Evolutionary conservation across 2,113 vertebrate species (phyloP).

Genomic region (Trematocara zebra): DNA sequence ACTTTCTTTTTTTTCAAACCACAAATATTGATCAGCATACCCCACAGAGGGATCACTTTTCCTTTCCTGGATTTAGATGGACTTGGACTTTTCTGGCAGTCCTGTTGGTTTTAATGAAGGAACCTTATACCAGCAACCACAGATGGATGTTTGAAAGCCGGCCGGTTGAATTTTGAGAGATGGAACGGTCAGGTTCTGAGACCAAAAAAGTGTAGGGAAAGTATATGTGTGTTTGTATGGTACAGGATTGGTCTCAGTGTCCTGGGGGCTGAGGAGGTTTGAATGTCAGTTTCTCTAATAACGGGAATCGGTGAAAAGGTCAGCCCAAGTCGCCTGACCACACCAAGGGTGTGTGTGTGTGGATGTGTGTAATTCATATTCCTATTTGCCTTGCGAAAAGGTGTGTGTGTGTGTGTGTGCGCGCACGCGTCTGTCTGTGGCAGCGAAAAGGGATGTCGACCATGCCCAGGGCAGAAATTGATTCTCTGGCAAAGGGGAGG

Average conservation of each 20-base stretch:
- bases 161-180: not conserved
- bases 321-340: slow-evolving; percentile 69
- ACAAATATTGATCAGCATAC: not conserved
- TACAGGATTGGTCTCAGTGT: slow-evolving; percentile 48
- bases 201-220: not conserved
- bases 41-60: not conserved
- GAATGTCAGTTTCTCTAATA: slow-evolving; percentile 81
- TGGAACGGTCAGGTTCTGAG: not conserved
- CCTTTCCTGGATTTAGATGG: not conserved
- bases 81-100: not conserved
- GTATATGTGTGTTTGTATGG: not conserved
- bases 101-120: not conserved
- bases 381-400: slow-evolving; percentile 23
- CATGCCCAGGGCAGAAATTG: slow-evolving; percentile 70
- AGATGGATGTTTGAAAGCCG: not conserved
- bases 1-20: not conserved
- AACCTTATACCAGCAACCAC: not conserved
- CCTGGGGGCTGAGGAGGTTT: slow-evolving; percentile 68
- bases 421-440: not conserved
- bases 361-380: slow-evolving; percentile 13
- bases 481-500: slow-evolving; percentile 62
- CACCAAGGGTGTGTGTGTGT: slow-evolving; percentile 2
- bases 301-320: slow-evolving; percentile 76
- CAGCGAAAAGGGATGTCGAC: slow-evolving; percentile 1
- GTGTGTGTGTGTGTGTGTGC: not conserved